Evolutionary conservation across 1,140 invertebrate genomes (phyloP).

Genomic region (Camponotus floridanus): DNA sequence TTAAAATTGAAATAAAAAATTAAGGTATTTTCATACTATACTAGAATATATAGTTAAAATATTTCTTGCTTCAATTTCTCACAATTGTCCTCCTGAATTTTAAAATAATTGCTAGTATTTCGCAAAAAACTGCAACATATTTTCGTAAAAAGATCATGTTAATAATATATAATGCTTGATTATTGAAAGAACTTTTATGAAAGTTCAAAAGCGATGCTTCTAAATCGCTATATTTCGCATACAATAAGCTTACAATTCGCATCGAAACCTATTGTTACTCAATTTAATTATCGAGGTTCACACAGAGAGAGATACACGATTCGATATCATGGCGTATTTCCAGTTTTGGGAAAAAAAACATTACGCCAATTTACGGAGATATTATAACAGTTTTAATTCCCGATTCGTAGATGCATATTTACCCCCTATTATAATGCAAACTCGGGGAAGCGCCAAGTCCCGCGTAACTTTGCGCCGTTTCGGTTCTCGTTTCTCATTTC

Average conservation of each 20-base stretch:
- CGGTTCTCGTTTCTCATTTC: conserved; percentile 19
- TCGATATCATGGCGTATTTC: not conserved
- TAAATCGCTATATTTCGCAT: conserved; percentile 10
- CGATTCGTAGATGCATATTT: not conserved
- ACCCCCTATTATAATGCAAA: conserved; percentile 40
- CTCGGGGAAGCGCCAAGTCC: conserved; percentile 8
- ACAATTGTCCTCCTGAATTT: not conserved
- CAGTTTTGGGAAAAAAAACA: conserved; percentile 4
- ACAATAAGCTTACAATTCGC: not conserved
- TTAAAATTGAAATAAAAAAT: no score
- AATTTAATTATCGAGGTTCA: conserved; percentile 19
- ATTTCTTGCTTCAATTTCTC: no score
- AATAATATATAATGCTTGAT: conserved; percentile 1
- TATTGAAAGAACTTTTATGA: not conserved
- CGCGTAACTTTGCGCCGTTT: conserved; percentile 16
- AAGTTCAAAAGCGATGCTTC: not conserved
- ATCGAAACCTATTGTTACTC: not conserved
- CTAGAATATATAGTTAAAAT: not conserved
- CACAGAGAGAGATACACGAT: not conserved
- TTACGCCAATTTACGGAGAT: not conserved
- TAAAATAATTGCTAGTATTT: not conserved
- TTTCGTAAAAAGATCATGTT: not conserved
- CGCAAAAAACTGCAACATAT: not conserved
- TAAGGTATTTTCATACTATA: no score
- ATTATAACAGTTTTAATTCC: conserved; percentile 33